Percentiles rank a stretch among this genome's conserved stretches.
phyloP scores from a whole-genome alignment of 1,140 invertebrate species.

The Euschistus heros region DNA sequence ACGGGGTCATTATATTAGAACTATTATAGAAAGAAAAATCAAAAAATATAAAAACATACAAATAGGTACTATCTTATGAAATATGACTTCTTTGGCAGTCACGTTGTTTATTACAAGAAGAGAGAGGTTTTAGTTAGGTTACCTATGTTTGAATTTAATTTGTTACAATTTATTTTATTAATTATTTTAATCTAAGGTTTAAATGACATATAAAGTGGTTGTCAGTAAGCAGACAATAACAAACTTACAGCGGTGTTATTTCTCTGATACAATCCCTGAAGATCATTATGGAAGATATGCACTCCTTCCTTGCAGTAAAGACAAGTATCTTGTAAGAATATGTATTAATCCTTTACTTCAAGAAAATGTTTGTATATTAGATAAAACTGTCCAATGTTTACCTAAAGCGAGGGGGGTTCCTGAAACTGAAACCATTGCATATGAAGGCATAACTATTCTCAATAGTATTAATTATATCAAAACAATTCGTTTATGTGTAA shows the following conservation, averaged over 20 bases:
- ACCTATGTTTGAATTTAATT: too few relatives aligned
- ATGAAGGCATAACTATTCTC: not conserved
- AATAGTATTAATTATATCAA: slow-evolving; percentile 15
- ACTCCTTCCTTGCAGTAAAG: not conserved
- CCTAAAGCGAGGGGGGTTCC: not conserved
- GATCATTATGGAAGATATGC: slow-evolving; percentile 10
- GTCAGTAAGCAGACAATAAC: not conserved
- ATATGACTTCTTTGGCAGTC: too few relatives aligned
- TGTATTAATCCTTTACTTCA: not conserved
- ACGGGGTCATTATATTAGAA: too few relatives aligned
- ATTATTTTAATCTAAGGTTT: not conserved
- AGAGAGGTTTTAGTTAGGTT: too few relatives aligned
- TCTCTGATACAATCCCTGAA: not conserved
- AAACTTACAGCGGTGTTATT: not conserved
- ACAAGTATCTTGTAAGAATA: slow-evolving; percentile 1
- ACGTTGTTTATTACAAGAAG: too few relatives aligned
- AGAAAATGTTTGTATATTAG: slow-evolving; percentile 1
- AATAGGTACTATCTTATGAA: too few relatives aligned
- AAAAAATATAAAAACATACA: too few relatives aligned
- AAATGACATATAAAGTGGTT: not conserved
- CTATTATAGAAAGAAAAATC: too few relatives aligned
- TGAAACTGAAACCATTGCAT: not conserved
- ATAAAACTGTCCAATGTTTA: not conserved
- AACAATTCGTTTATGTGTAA: slow-evolving; percentile 14
- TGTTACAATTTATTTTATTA: not conserved